phyloP scores from a whole-genome alignment of 2,888 invertebrate genomes.

The Hirudinaria manillensis region DNA sequence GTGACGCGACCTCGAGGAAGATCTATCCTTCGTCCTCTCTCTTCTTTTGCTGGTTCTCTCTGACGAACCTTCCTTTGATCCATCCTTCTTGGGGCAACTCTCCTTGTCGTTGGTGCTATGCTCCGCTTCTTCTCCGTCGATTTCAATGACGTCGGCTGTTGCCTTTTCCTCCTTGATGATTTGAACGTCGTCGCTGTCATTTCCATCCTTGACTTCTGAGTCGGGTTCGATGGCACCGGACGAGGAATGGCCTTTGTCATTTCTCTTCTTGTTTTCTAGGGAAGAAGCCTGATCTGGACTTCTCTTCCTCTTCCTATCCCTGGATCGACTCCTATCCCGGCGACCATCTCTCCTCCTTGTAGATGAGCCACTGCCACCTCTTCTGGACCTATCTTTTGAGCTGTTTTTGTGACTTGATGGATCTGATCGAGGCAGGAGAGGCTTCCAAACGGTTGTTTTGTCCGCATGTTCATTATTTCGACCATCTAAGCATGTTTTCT shows the following conservation, averaged over 20 bases:
- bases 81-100: neutral
- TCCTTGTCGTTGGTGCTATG: neutral
- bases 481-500: no score
- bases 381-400: constrained; percentile 2
- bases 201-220: constrained; percentile 1
- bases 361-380: neutral
- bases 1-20: constrained; percentile 12
- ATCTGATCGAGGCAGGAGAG: neutral
- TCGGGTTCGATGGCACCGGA: neutral
- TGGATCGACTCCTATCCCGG: neutral
- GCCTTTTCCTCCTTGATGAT: constrained; percentile 13
- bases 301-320: constrained; percentile 6
- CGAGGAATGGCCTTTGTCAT: neutral
- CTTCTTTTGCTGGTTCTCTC: constrained; percentile 4
- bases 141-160: constrained; percentile 1
- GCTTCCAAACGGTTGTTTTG: constrained; percentile 4
- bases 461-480: neutral
- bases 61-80: neutral
- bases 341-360: neutral
- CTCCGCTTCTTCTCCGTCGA: constrained; percentile 8
- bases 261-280: neutral
- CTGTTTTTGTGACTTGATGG: neutral
- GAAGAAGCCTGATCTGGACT: neutral
- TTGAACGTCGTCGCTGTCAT: constrained; percentile 8
- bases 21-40: neutral